Evolutionary conservation across 2,797 vertebrate species (phyloP), one percentile per base, ranked within the genome.

Genomic region (Siniperca scherzeri): DNA sequence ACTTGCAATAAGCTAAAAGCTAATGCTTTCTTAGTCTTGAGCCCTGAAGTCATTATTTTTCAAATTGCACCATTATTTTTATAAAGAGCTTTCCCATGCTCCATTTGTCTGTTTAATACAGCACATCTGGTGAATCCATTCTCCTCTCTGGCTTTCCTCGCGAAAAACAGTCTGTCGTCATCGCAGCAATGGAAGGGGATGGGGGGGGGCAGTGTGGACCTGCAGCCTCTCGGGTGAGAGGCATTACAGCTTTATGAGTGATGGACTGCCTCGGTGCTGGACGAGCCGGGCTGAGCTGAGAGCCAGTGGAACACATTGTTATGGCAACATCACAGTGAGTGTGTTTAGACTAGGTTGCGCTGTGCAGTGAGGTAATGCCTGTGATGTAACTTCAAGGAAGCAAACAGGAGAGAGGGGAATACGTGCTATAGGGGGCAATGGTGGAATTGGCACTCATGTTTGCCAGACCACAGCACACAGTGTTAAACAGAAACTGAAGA

Each of bases 271-370:
- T 77, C 36, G 11, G 70, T 11, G 76, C 83, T 82, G 85, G 80
- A 82, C 22, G n/a, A 53, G 78, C 44, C 13, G 21, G 62, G 38
- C 68, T 5, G 52, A 79, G 65, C 70, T 1, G 7, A 68, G 72
- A 79, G 87, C 88, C 90, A 90, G 81, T 42, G 74, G 84, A 91
- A 89, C 87, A 89, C 85, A 89, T 85, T 95, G 94, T 94, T 94
- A 94, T 96, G 92, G 94, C 94, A 96, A 96, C 95, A 93, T 89
- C 82, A 89, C 91, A 88, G 88, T 81, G 81, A 84, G 83, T 83
- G 89, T 95, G 92, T 95, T 95, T 94, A 89, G 94, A 91, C 91
- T 90, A 57, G 55, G 81, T 81, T 61, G 82, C 9, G 83, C 76
- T 67, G 89, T 33, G 82, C 81, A 77, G 75, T 96, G 95, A 95